Evolutionary conservation across 1,140 invertebrate species (phyloP).

Genomic region (Orchestia grillus): DNA sequence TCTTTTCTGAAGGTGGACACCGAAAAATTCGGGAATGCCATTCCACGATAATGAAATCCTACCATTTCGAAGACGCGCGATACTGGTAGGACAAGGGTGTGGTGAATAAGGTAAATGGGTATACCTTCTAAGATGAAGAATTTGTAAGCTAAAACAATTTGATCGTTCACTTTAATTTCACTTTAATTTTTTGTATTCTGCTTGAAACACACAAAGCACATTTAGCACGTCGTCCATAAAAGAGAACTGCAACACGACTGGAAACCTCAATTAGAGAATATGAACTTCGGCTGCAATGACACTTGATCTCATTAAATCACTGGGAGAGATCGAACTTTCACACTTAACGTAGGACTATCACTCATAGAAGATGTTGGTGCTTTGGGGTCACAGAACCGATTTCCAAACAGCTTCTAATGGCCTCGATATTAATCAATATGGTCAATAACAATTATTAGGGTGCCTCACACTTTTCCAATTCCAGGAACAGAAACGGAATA

Average conservation of each 20-base stretch:
- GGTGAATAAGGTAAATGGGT: background rate
- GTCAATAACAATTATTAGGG: background rate
- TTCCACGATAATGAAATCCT: background rate
- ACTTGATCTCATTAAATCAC: background rate
- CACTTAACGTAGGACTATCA: background rate
- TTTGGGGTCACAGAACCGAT: background rate
- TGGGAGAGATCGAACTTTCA: slow-evolving; percentile 7
- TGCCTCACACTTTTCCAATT: background rate
- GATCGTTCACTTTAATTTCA: background rate
- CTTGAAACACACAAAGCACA: background rate
- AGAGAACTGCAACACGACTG: background rate
- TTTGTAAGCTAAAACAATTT: background rate
- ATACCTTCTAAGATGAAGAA: background rate
- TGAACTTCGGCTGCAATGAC: background rate
- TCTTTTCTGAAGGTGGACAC: background rate
- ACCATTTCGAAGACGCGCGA: background rate
- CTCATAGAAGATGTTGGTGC: background rate
- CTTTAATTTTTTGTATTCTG: background rate
- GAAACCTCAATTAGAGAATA: background rate
- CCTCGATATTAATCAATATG: background rate
- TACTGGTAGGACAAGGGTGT: background rate
- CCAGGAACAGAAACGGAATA: background rate
- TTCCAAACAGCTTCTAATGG: background rate
- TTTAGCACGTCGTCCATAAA: background rate
- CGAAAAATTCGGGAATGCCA: background rate